Evolutionary conservation across 2,113 vertebrate species (phyloP).

Genomic region (Aviceda subcristata): DNA sequence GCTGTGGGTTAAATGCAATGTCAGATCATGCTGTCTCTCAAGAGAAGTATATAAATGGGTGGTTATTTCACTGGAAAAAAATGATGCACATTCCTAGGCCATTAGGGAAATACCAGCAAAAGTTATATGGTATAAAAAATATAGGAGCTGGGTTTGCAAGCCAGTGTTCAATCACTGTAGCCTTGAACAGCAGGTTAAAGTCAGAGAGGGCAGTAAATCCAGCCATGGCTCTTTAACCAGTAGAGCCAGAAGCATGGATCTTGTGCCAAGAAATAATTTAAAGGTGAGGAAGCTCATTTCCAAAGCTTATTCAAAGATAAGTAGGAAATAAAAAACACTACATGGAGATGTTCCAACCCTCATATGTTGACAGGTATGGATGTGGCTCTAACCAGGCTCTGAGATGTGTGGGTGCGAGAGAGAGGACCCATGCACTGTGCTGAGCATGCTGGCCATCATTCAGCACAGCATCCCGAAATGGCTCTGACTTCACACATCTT

Average conservation of each 20-base stretch:
- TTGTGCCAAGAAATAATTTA: slow-evolving; percentile 39
- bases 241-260: slow-evolving; percentile 31
- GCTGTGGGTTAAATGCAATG: slow-evolving; percentile 40
- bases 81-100: slow-evolving; percentile 15
- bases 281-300: not conserved
- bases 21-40: slow-evolving; percentile 31
- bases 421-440: not conserved
- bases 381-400: not conserved
- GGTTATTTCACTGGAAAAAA: slow-evolving; percentile 42
- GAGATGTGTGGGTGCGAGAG: not conserved
- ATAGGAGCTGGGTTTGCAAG: slow-evolving; percentile 42
- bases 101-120: slow-evolving; percentile 58
- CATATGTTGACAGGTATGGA: not conserved
- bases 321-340: not conserved
- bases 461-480: rapidly evolving
- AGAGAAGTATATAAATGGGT: slow-evolving; percentile 44
- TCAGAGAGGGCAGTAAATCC: slow-evolving; percentile 58
- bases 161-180: slow-evolving; percentile 54
- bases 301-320: slow-evolving; percentile 24
- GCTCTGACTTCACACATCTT: not conserved
- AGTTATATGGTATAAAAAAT: slow-evolving; percentile 39
- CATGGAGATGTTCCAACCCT: not conserved
- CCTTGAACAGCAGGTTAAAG: slow-evolving; percentile 64
- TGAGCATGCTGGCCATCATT: not conserved
- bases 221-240: slow-evolving; percentile 32